Evolutionary conservation across 2,888 invertebrate genomes (phyloP).

Genomic region (Rhagophthalmus giganteus): DNA sequence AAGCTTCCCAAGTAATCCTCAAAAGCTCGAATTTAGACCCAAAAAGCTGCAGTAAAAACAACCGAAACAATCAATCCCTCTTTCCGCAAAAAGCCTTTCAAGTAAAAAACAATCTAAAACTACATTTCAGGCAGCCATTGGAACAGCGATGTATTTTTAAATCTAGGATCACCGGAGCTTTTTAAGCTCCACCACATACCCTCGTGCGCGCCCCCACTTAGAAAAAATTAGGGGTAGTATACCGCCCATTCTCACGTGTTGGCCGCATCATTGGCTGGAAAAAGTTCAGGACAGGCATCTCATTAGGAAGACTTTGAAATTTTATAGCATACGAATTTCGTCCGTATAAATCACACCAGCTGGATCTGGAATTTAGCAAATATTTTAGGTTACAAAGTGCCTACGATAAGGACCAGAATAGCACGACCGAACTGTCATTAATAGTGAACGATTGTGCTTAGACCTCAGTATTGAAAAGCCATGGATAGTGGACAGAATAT

Average conservation of each 20-base stretch:
- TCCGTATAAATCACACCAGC: conserved; percentile 52
- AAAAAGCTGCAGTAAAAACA: conserved; percentile 48
- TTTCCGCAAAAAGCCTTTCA: conserved; percentile 47
- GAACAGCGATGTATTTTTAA: conserved; percentile 56
- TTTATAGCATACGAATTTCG: conserved; percentile 53
- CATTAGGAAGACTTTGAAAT: conserved; percentile 56
- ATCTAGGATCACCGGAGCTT: conserved; percentile 51
- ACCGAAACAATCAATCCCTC: conserved; percentile 48
- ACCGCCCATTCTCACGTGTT: conserved; percentile 40
- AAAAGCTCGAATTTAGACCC: conserved; percentile 51
- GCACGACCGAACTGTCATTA: conserved; percentile 46
- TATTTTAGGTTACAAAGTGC: conserved; percentile 33
- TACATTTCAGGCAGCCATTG: conserved; percentile 55
- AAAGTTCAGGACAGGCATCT: conserved; percentile 55
- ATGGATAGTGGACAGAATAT: conserved; percentile 40
- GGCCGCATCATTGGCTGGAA: conserved; percentile 52
- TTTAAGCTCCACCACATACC: conserved; percentile 43
- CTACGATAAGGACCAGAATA: conserved; percentile 42
- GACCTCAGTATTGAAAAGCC: conserved; percentile 36
- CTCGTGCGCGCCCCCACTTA: conserved; percentile 45
- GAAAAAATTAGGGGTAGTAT: conserved; percentile 45
- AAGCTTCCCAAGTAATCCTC: conserved; percentile 34
- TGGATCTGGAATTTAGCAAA: conserved; percentile 35
- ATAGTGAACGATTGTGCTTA: conserved; percentile 47
- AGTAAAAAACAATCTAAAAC: conserved; percentile 51